phyloP scores from a whole-genome alignment of 2,797 vertebrate species.

The Enteromius mattozi region DNA sequence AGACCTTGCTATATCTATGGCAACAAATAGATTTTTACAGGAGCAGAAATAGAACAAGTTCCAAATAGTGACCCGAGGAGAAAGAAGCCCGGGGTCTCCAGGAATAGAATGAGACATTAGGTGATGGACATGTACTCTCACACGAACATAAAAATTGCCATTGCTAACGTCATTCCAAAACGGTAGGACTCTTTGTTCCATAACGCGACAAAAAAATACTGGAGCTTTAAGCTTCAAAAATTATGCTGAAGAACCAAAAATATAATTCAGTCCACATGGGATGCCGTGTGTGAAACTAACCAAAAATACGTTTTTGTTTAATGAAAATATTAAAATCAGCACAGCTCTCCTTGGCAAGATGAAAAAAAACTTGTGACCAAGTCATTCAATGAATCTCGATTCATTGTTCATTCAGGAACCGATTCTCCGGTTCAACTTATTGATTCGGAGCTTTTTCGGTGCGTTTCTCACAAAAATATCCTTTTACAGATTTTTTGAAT shows the following conservation, averaged over 20 bases:
- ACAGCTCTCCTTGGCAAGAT: not conserved
- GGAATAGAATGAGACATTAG: not conserved
- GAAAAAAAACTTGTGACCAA: not conserved
- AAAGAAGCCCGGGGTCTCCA: not conserved
- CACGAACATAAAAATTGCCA: not conserved
- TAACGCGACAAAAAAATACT: not conserved
- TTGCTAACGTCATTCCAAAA: not conserved
- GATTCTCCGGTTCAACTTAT: not conserved
- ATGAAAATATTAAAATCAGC: not conserved
- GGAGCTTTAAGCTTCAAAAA: not conserved
- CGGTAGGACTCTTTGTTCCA: not conserved
- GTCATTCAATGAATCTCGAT: not conserved
- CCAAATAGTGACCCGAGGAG: slow-evolving; percentile 62
- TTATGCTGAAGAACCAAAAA: no score
- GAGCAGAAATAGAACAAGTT: slow-evolving; percentile 66
- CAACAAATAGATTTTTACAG: slow-evolving; percentile 74
- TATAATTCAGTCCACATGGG: not conserved
- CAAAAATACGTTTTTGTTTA: not conserved
- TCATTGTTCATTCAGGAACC: not conserved
- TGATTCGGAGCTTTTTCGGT: not conserved
- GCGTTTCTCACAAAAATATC: not conserved
- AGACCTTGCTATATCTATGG: slow-evolving; percentile 75
- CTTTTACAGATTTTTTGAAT: not conserved
- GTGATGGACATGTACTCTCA: not conserved
- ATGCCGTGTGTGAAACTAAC: not conserved